Evolutionary conservation across 2,797 vertebrate genomes (phyloP).

Genomic region (Hipposideros larvatus): DNA sequence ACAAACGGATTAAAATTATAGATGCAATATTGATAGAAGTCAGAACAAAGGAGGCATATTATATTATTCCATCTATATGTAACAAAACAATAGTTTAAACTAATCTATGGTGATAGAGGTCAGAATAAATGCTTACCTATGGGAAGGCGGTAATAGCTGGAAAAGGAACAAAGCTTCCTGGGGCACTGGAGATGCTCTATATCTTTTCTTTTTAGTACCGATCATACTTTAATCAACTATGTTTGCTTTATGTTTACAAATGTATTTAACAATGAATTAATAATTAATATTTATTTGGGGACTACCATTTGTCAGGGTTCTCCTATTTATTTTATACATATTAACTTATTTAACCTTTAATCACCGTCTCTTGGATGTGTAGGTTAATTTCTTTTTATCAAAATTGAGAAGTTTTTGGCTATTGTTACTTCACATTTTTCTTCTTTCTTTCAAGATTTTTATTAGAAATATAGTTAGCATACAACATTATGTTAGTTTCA

Average conservation of each 20-base stretch:
- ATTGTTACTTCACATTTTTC: neutral
- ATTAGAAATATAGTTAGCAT: no score
- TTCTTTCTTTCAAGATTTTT: no score
- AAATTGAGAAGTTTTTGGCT: neutral
- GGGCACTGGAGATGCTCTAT: neutral
- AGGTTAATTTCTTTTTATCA: neutral
- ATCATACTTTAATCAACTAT: neutral
- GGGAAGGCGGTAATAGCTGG: neutral
- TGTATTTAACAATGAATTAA: neutral
- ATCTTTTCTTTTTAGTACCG: neutral
- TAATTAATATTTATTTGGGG: neutral
- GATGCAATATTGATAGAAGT: neutral
- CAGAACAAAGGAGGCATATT: neutral
- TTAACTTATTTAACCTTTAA: neutral
- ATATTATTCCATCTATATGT: neutral
- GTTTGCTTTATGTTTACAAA: neutral
- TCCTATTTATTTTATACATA: neutral
- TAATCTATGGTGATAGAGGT: neutral
- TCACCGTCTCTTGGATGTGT: neutral
- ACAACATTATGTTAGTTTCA: no score
- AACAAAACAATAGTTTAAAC: neutral
- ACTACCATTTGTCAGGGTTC: neutral
- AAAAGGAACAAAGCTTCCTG: neutral
- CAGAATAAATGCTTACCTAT: neutral
- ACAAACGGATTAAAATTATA: neutral